Evolutionary conservation across 2,113 vertebrate species (phyloP).

Genomic region (Gambusia affinis): DNA sequence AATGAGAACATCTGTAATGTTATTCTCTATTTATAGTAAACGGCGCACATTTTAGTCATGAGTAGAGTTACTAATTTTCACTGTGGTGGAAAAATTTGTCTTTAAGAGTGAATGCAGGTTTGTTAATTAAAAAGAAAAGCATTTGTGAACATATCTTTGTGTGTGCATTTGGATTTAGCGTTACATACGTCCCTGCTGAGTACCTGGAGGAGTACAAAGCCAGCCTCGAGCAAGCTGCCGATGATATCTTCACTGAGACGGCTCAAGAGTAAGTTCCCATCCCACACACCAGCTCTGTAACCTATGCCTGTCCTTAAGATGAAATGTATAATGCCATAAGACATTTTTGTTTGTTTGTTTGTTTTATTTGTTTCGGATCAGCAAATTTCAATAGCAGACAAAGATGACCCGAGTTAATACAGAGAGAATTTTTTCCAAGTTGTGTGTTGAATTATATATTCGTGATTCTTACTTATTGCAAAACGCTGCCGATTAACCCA

Average conservation of each 20-base stretch:
- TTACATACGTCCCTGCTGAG: slow-evolving; percentile 92
- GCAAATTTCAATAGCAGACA: background rate
- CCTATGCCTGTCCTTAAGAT: background rate
- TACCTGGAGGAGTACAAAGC: slow-evolving; percentile 90
- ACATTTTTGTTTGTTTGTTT: background rate
- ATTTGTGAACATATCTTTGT: slow-evolving; percentile 22
- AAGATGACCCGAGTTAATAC: background rate
- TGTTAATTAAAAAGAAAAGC: slow-evolving; percentile 2
- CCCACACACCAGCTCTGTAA: background rate
- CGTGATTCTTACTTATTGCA: background rate
- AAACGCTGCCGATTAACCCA: background rate
- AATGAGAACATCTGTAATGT: slow-evolving; percentile 20
- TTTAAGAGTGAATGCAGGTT: slow-evolving; percentile 5
- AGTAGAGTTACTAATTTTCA: slow-evolving; percentile 10
- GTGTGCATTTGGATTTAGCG: slow-evolving; percentile 79
- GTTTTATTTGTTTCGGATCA: background rate
- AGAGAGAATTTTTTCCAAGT: background rate
- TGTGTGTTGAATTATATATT: background rate
- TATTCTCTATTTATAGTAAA: slow-evolving; percentile 27
- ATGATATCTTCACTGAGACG: slow-evolving; percentile 62
- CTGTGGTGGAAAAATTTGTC: slow-evolving; percentile 8
- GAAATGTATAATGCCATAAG: background rate
- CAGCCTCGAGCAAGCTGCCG: slow-evolving; percentile 76
- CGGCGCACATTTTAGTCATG: background rate
- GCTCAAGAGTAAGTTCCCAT: slow-evolving; percentile 61